A percentile compares a stretch with the other conserved stretches of the same genome.
Evolutionary conservation across 2,797 vertebrate species (phyloP).

Genomic region (Oryzias dopingdopingensis): DNA sequence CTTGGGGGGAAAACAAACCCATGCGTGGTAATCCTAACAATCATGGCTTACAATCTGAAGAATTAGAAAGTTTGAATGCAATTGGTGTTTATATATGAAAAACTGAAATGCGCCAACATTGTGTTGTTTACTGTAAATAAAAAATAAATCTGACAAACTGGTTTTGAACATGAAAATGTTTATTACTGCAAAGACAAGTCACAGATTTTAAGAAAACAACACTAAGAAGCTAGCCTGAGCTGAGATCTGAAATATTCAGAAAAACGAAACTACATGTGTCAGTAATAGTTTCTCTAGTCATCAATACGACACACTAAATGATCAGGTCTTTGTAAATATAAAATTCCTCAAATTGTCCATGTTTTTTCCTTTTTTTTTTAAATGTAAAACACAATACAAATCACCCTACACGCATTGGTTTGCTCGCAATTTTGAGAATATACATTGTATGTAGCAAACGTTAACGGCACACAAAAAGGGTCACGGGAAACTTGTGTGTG

Average conservation of each 20-base stretch:
- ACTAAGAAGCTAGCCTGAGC: conserved; percentile 99
- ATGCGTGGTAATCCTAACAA: conserved; percentile 44
- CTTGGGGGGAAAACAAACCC: conserved; percentile 31
- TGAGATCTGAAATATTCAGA: conserved; percentile 99
- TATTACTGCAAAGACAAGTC: conserved; percentile 99
- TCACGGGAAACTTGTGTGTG: conserved; percentile 88
- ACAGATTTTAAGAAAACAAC: conserved; percentile 99
- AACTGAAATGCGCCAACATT: conserved; percentile 50
- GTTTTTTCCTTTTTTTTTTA: conserved; percentile 81
- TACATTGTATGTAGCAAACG: conserved; percentile 90
- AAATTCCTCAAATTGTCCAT: conserved; percentile 92
- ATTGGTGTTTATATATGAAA: conserved; percentile 65
- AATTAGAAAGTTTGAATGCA: conserved; percentile 50
- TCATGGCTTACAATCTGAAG: conserved; percentile 50
- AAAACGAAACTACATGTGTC: conserved; percentile 99
- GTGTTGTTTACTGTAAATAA: background rate
- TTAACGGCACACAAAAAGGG: conserved; percentile 86
- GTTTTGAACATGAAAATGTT: conserved; percentile 97
- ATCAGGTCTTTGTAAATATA: conserved; percentile 99
- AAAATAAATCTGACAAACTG: conserved; percentile 29
- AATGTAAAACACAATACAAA: conserved; percentile 99
- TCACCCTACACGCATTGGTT: conserved; percentile 95
- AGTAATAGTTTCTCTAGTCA: conserved; percentile 97
- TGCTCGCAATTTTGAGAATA: conserved; percentile 93
- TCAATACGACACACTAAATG: conserved; percentile 99